Evolutionary conservation across 2,797 vertebrate genomes (phyloP).

Genomic region (Gallinago nigripennis): DNA sequence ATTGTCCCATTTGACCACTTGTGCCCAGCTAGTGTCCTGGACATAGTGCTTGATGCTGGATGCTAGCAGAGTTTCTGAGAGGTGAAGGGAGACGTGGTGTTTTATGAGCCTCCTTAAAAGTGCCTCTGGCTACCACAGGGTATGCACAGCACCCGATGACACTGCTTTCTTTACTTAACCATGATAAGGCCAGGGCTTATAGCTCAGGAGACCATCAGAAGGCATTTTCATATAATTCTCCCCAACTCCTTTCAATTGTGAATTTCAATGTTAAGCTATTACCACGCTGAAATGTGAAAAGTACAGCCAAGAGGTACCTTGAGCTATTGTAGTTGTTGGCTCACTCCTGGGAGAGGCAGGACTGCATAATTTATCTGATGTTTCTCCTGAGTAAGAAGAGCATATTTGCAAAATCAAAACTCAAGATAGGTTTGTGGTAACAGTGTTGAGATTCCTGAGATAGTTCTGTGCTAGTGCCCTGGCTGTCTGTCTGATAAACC

Average conservation of each 20-base stretch:
- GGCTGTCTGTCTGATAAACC: not conserved
- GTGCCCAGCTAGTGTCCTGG: fast-evolving
- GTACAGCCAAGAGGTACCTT: not conserved
- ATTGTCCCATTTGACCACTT: not conserved
- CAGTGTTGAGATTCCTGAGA: slow-evolving; percentile 38
- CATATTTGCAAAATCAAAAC: slow-evolving; percentile 40
- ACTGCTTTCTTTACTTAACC: not conserved
- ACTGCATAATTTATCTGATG: not conserved
- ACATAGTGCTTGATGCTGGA: not conserved
- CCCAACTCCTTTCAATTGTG: not conserved
- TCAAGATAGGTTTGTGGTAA: not conserved
- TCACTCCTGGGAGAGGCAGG: not conserved
- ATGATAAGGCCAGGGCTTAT: not conserved
- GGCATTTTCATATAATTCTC: not conserved
- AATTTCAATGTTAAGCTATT: not conserved
- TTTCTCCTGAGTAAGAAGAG: not conserved
- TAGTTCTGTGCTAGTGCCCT: not conserved
- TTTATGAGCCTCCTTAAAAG: not conserved
- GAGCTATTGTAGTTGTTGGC: not conserved
- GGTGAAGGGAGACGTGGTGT: not conserved
- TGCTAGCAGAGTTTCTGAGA: not conserved
- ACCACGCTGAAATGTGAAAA: not conserved
- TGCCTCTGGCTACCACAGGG: not conserved
- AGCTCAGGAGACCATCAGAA: not conserved
- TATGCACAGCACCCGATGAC: not conserved